Percentiles rank a stretch among this genome's conserved stretches.
Conservation (phyloP, 2,888 invertebrate species). For the Nemurella pictetii region DNA sequence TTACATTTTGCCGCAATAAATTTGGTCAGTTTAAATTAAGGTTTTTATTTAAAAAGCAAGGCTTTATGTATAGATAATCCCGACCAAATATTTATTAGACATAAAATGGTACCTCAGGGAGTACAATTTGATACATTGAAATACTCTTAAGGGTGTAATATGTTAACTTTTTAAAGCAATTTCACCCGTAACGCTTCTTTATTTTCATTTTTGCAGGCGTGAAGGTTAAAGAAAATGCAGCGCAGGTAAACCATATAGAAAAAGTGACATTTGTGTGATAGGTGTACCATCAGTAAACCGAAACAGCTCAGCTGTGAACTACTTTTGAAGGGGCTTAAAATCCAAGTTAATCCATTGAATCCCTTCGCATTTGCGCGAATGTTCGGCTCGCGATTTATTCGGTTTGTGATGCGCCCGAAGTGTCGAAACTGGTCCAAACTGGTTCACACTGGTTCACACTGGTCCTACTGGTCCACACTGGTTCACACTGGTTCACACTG, state of each 20-base stretch:
- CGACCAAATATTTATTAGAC: conserved; percentile 4
- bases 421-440: too few species aligned
- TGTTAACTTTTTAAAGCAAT: conserved; percentile 16
- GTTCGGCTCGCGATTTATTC: neutral
- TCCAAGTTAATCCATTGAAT: conserved; percentile 2
- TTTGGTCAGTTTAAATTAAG: neutral
- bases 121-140: neutral
- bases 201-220: neutral
- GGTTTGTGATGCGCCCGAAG: too few species aligned
- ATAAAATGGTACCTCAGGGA: conserved; percentile 17
- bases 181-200: conserved; percentile 6
- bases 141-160: conserved; percentile 15
- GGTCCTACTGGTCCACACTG: too few species aligned
- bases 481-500: too few species aligned
- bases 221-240: neutral
- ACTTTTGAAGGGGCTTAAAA: neutral
- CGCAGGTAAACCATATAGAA: neutral
- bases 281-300: neutral
- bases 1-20: conserved; percentile 17
- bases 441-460: too few species aligned
- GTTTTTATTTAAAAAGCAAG: neutral
- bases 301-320: neutral
- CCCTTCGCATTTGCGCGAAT: neutral
- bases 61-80: conserved; percentile 4
- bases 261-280: neutral